Conservation (phyloP, 2,113 vertebrate species). For the Coracopsis vasa region DNA sequence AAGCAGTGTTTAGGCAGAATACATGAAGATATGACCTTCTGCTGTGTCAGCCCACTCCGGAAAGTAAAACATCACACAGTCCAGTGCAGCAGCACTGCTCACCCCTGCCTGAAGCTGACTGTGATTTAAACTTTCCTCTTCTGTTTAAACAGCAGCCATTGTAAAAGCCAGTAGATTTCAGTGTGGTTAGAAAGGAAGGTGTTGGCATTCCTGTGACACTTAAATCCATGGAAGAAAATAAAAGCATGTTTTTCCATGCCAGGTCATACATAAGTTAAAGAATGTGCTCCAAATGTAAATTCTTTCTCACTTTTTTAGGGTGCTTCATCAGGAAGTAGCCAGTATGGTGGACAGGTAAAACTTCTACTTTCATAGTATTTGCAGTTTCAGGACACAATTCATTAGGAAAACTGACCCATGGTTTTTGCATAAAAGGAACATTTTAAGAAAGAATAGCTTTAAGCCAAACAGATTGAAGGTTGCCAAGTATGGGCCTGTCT, state of each 20-base stretch:
- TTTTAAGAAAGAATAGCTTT: background rate
- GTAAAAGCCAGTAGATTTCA: background rate
- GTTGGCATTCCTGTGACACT: background rate
- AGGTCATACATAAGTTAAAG: background rate
- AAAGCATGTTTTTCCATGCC: background rate
- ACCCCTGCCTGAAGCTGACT: background rate
- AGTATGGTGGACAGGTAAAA: conserved; percentile 25
- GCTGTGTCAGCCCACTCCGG: background rate
- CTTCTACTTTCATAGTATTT: background rate
- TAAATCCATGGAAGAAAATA: background rate
- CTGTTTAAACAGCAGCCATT: background rate
- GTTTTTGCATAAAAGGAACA: background rate
- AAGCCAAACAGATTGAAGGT: background rate
- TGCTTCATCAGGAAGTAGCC: background rate
- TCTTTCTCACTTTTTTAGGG: conserved; percentile 8
- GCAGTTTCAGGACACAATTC: background rate
- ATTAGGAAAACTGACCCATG: rapidly evolving
- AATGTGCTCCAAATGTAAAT: background rate
- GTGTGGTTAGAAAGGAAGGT: background rate
- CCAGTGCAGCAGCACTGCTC: background rate
- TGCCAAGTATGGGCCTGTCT: background rate
- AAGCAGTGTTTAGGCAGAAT: background rate
- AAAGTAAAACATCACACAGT: background rate
- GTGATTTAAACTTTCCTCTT: background rate
- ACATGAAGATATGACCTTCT: background rate